Evolutionary conservation across 2,888 invertebrate species (phyloP).

Genomic region (Imbricaverruca yamaguchii): DNA sequence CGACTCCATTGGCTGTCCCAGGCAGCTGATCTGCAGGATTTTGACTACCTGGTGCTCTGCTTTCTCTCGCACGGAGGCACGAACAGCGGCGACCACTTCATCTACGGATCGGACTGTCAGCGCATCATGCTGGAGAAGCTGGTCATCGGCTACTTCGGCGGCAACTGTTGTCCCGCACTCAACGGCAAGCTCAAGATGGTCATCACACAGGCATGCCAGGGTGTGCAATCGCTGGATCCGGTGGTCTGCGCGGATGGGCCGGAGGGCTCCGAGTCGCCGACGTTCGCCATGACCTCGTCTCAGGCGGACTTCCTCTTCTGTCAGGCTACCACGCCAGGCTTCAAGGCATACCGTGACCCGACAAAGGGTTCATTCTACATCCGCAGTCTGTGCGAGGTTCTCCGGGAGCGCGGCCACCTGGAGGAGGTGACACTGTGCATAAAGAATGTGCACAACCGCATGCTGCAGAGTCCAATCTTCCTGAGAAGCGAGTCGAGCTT

Average conservation of each 20-base stretch:
- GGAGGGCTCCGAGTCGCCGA: not conserved
- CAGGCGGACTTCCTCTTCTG: not conserved
- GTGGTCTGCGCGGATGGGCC: not conserved
- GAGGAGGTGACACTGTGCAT: not conserved
- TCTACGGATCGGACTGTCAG: not conserved
- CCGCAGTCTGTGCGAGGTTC: not conserved
- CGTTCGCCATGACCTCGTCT: not conserved
- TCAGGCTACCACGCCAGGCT: constrained; percentile 7
- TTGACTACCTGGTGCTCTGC: not conserved
- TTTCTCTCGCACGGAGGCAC: constrained; percentile 8
- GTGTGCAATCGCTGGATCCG: not conserved
- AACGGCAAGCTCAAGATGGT: not conserved
- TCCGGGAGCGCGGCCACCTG: not conserved
- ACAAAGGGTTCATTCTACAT: not conserved
- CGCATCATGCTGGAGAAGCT: not conserved
- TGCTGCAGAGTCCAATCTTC: not conserved
- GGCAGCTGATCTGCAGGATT: not conserved
- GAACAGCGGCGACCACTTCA: not conserved
- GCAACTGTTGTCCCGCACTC: not conserved
- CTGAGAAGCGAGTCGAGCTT: not conserved
- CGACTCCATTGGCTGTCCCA: not conserved
- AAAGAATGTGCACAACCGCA: not conserved
- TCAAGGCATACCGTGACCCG: constrained; percentile 9
- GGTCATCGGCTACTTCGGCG: not conserved
- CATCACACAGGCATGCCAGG: not conserved